Percentiles rank a stretch among this genome's conserved stretches.
Evolutionary conservation across 2,113 vertebrate species (phyloP).

Genomic region (Pygoscelis antarcticus): DNA sequence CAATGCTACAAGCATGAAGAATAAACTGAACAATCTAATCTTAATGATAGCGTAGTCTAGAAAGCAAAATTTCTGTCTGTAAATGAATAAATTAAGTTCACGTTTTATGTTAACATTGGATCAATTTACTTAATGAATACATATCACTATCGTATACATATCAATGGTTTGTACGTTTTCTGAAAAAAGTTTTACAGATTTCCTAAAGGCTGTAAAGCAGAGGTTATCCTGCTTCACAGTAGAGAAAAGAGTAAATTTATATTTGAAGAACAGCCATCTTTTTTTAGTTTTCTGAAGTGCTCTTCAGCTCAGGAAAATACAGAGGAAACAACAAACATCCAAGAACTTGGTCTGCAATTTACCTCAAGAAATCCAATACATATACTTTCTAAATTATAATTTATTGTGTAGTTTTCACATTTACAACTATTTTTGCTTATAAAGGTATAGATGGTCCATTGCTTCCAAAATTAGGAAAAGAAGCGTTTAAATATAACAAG

Average conservation of each 20-base stretch:
- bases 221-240: neutral
- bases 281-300: neutral
- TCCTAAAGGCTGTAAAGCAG: neutral
- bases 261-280: neutral
- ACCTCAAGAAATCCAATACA: neutral
- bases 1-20: neutral
- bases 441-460: constrained; percentile 14
- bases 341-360: neutral
- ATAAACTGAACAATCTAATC: neutral
- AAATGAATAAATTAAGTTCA: neutral
- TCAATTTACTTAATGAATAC: neutral
- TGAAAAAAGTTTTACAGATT: neutral
- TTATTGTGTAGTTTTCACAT: constrained; percentile 18
- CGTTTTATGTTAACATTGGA: neutral
- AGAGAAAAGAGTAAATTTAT: neutral
- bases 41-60: neutral
- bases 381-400: constrained; percentile 5
- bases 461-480: neutral
- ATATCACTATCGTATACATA: neutral
- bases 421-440: constrained; percentile 2
- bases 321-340: neutral
- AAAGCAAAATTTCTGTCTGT: neutral
- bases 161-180: neutral
- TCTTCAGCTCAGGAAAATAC: neutral
- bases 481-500: neutral